Conservation (phyloP, 2,888 invertebrate genomes). For the Anoncus sp. region DNA sequence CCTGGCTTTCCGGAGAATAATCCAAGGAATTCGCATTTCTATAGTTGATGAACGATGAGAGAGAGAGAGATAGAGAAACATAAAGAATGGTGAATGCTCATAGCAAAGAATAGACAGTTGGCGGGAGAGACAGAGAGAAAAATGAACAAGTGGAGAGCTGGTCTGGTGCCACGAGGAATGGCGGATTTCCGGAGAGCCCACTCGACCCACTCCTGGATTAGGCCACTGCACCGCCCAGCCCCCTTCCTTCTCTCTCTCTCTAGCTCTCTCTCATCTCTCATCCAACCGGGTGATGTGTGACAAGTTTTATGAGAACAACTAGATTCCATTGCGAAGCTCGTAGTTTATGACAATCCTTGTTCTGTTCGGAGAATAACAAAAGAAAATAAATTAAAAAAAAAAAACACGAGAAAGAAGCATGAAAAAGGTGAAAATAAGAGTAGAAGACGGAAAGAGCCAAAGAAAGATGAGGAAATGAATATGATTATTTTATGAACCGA, state of each 20-base stretch:
- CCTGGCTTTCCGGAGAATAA: conserved; percentile 34
- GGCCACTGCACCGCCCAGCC: conserved; percentile 33
- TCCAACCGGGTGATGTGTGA: conserved; percentile 46
- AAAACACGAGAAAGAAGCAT: not conserved
- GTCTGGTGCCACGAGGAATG: conserved; percentile 39
- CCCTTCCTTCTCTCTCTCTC: conserved; percentile 22
- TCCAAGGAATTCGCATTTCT: conserved; percentile 43
- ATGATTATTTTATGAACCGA: conserved; percentile 50
- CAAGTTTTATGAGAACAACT: conserved; percentile 57
- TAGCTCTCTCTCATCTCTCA: conserved; percentile 24
- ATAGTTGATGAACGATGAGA: conserved; percentile 42
- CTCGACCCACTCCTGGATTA: conserved; percentile 55
- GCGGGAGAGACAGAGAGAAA: not conserved
- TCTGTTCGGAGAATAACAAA: not conserved
- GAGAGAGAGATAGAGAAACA: conserved; percentile 15
- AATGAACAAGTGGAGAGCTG: conserved; percentile 18
- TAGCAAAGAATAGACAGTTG: not conserved
- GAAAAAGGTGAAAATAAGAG: not conserved
- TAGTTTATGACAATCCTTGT: conserved; percentile 46
- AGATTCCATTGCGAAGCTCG: conserved; percentile 50
- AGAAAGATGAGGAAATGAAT: conserved; percentile 17
- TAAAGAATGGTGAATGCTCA: conserved; percentile 15
- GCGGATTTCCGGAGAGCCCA: conserved; percentile 53
- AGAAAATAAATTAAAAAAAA: not conserved
- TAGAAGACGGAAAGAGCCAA: not conserved